phyloP scores from a whole-genome alignment of 2,888 invertebrate species.

The Diarsia dahlii region DNA sequence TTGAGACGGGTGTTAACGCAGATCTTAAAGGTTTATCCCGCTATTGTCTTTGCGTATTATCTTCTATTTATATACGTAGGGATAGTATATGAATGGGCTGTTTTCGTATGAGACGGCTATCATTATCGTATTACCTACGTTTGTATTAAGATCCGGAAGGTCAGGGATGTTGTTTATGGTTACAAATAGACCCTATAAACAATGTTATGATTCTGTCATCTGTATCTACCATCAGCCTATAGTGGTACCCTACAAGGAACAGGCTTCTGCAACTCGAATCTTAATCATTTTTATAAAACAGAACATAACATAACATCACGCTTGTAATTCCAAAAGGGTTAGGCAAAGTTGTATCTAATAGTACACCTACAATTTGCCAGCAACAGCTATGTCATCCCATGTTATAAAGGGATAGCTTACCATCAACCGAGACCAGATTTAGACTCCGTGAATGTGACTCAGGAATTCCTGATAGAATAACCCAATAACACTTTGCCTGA shows the following conservation, averaged over 20 bases:
- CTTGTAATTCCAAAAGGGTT: no score
- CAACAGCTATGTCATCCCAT: no score
- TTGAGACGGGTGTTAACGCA: conserved; percentile 9
- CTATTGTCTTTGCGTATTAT: conserved; percentile 1
- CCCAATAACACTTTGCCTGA: no score
- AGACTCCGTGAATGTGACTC: no score
- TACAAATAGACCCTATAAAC: not conserved
- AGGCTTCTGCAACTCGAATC: not conserved
- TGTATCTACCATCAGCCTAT: not conserved
- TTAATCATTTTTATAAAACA: no score
- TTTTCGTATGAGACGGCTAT: not conserved
- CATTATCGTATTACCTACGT: not conserved
- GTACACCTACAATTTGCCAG: no score
- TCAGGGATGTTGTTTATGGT: not conserved
- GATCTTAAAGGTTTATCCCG: conserved; percentile 9
- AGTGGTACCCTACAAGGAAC: no score
- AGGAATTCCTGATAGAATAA: no score
- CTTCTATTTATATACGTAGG: not conserved
- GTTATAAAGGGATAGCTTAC: no score
- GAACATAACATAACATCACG: no score
- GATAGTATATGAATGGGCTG: not conserved
- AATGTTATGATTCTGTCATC: not conserved
- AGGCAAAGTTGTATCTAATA: no score
- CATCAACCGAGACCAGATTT: no score
- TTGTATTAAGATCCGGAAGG: not conserved